Conservation (phyloP, 92 coral and sea anemone species). For the Palythoa grandis region DNA sequence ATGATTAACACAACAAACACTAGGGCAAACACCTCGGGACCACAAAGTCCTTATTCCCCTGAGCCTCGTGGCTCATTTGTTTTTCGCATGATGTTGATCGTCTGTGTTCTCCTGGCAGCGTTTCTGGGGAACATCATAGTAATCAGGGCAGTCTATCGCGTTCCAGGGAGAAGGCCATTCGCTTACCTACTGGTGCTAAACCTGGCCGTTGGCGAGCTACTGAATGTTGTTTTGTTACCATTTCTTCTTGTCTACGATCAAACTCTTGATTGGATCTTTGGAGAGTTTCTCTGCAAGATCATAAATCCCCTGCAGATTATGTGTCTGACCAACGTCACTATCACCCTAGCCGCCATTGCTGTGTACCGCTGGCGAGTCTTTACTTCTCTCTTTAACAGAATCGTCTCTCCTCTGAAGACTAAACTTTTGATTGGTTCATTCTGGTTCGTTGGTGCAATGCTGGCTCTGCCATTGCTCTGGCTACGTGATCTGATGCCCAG, state of each 20-base stretch:
- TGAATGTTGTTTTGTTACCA: constrained; percentile 65
- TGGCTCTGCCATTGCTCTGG: constrained; percentile 40
- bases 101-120: constrained; percentile 18
- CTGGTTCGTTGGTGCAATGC: constrained; percentile 36
- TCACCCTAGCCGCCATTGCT: constrained; percentile 72
- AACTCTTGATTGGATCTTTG: constrained; percentile 64
- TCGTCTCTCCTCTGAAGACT: constrained; percentile 12
- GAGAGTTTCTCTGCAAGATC: constrained; percentile 66
- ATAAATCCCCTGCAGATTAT: constrained; percentile 66
- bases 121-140: constrained; percentile 27
- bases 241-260: constrained; percentile 47
- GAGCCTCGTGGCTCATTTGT: constrained; percentile 20
- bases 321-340: constrained; percentile 65
- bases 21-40: not conserved
- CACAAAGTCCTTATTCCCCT: not conserved
- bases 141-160: constrained; percentile 13
- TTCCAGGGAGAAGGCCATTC: constrained; percentile 54
- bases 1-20: constrained; percentile 7
- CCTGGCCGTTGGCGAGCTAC: constrained; percentile 76
- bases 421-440: constrained; percentile 49
- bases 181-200: constrained; percentile 70
- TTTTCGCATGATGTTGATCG: constrained; percentile 13
- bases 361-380: constrained; percentile 56
- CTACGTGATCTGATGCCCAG: constrained; percentile 33
- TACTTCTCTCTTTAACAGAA: constrained; percentile 2